Evolutionary conservation across 2,888 invertebrate species (phyloP), one percentile per base, ranked within the genome.

Genomic region (Rapana venosa): DNA sequence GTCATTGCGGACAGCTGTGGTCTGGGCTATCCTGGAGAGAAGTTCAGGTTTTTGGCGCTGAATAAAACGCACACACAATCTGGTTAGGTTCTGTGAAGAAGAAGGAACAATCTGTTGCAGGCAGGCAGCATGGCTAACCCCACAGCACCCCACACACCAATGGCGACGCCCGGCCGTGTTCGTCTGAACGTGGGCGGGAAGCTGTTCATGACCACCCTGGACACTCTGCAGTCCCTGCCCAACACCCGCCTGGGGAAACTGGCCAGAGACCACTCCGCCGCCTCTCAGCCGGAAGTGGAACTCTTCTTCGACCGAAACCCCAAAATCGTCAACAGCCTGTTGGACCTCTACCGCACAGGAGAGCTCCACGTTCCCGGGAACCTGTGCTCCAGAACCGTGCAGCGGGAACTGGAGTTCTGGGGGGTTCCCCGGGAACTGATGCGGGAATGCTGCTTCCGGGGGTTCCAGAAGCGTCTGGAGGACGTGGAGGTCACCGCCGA

Each of bases 331-430:
- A 92, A 93, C 74, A 90, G 81, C 85, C 91, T 94, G 32, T 90
- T 94, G 74, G 94, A 94, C 88, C 91, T 92, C 61, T 94, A 93
- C 89, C 92, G 94, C 66, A 90, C 90, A 22, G 92, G 92, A 70
- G 92, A 92, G 47, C 91, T 94, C 8, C 94, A 94, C 87, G 77
- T 94, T 20, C 94, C 94, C 6, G 92, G 93, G 32, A 93, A 93
- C 88, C 91, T 93, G 87, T 94, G 94, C 88, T 93, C 94, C 8
- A 92, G 92, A 1, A 90, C 93, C n/a, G 92, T 94, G 17, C 90
- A 92, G 85, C 92, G 92, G 47, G 94, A 94, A 87, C 90, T 94
- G 70, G 92, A 92, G 85, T 94, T 91, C 89, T 94, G 94, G 94
- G 92, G 92, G 84, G 93, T 94, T 26, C 88, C 92, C n/a, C 92